These are phyloP conservation scores for Sphaeridia pumilis DNA, from an alignment of 2,888 invertebrate species.

Conservation along the genomic window DNA sequence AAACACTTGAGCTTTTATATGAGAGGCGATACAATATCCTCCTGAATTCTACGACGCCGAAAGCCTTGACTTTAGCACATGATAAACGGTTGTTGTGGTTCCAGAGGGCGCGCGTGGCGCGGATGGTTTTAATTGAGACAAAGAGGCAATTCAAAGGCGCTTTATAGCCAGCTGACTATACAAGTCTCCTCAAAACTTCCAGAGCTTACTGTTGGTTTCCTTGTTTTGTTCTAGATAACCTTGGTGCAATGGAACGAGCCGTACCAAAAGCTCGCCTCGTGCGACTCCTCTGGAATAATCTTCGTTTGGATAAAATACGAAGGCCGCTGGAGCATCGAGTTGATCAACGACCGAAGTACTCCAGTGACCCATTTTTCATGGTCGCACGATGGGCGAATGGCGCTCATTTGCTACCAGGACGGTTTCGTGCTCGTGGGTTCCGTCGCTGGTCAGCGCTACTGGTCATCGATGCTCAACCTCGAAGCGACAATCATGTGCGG, in stretches of 20 bases:
- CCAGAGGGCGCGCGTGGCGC: too few relatives aligned
- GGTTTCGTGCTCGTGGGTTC: conserved; percentile 97
- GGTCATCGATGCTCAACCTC: conserved; percentile 93
- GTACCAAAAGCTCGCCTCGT: conserved; percentile 93
- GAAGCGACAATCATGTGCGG: conserved; percentile 91
- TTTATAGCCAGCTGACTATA: too few relatives aligned
- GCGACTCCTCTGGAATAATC: conserved; percentile 93
- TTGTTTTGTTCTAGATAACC: conserved; percentile 55
- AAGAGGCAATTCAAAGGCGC: too few relatives aligned
- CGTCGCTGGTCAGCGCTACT: conserved; percentile 92
- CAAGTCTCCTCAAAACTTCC: too few relatives aligned
- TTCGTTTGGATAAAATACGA: conserved; percentile 99
- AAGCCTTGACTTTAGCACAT: too few relatives aligned
- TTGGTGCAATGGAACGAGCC: conserved; percentile 98
- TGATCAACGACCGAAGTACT: conserved; percentile 95
- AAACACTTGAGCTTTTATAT: too few relatives aligned
- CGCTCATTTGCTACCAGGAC: conserved; percentile 96
- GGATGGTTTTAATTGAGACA: too few relatives aligned
- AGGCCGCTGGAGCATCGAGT: conserved; percentile 95
- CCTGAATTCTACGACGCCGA: too few relatives aligned
- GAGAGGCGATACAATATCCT: too few relatives aligned
- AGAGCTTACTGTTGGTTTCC: not conserved
- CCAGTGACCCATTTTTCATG: conserved; percentile 97
- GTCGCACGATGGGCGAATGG: conserved; percentile 98
- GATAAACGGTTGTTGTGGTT: too few relatives aligned